Base-by-base conservation (phyloP, 2,113 vertebrate genomes). In the Scatophagus argus region DNA sequence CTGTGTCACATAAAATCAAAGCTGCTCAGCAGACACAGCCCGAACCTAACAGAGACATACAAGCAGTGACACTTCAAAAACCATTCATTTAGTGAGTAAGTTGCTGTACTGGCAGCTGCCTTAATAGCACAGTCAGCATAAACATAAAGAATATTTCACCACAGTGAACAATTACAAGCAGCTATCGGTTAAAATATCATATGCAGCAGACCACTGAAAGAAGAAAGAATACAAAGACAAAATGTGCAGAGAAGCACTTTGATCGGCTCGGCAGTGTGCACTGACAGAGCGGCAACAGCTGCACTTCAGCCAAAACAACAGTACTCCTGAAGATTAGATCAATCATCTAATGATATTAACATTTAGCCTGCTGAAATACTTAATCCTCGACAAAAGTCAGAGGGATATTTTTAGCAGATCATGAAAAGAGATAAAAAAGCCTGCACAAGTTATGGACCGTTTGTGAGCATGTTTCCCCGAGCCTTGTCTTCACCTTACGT, bases 401-500 rank as follows among this genome's bases (percentile, higher is more conserved):
- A 17, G 3, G 9, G 21, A 13, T 21, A 41, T 52, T 55, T 54
- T 43, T 31, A 31, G 38, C 16, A 43, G 56, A 69, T 39, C 13
- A 6, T 14, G 10, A 44, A 44, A 64, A 78, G n/a, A 5, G 52
- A 62, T n/a, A 58, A 60, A 2, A 9, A 4, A 56, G 56, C 2
- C n/a, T 34, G 63, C 25, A 38, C 3, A 5, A 69, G 63, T 49
- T 9, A 21, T 23, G 12, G 23, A 2, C 17, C 31, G 75, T 79
- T 81, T 71, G 43, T 27, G 38, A 56, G 39, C 8, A 43, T 49
- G 46, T 46, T 81, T 23, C 71, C 78, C 49, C 43, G 3, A 46
- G 74, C 52, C 51, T 16, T 21, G 38, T 31, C 34, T 75, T 58
- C 6, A 8, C 29, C 60, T 89, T 88, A 70, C 51, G 58, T 80